These are phyloP conservation scores for Phalacrocorax aristotelis DNA, from an alignment of 2,113 vertebrate species.

Conservation along the genomic window DNA sequence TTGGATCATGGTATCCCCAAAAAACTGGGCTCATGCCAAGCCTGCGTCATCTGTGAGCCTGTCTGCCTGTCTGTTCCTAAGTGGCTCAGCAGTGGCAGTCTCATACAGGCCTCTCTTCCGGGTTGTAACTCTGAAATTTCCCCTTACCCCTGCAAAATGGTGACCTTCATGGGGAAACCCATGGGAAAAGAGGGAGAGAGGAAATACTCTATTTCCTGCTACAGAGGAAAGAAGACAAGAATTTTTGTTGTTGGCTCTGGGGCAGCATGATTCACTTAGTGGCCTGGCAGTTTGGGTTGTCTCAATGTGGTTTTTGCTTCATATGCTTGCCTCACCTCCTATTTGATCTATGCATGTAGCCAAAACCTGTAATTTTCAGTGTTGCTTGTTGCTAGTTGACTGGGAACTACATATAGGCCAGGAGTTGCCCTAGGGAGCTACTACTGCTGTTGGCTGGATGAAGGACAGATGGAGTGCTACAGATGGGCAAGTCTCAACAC, in stretches of 20 bases:
- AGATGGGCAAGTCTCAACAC: not conserved
- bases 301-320: not conserved
- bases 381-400: not conserved
- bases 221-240: not conserved
- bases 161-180: not conserved
- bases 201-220: not conserved
- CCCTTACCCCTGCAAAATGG: not conserved
- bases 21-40: not conserved
- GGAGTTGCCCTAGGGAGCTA: not conserved
- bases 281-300: not conserved
- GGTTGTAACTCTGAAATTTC: not conserved
- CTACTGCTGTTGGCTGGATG: not conserved
- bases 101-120: not conserved
- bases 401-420: not conserved
- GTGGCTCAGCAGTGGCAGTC: fast-evolving
- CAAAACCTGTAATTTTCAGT: slow-evolving; percentile 10
- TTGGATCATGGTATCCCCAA: not conserved
- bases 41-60: not conserved
- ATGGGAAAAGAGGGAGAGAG: not conserved
- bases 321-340: not conserved
- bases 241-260: not conserved
- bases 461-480: not conserved
- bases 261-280: not conserved
- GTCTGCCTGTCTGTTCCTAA: not conserved
- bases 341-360: fast-evolving